Evolutionary conservation across 2,888 invertebrate species (phyloP).

Genomic region (Aproaerema taeniolella): DNA sequence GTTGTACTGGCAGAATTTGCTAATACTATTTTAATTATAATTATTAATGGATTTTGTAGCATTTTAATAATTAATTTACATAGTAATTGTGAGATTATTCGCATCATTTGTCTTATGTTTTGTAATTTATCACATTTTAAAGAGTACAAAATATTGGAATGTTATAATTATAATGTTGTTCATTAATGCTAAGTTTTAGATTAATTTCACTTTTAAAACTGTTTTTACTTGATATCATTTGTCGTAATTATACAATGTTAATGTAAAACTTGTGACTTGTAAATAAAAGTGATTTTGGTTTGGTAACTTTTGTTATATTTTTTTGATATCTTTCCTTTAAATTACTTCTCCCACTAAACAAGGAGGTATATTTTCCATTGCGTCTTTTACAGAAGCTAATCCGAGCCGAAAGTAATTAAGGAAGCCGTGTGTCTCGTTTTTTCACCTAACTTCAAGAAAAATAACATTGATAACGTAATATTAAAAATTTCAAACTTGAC

Average conservation of each 20-base stretch:
- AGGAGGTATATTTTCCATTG: not conserved
- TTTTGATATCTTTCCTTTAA: not conserved
- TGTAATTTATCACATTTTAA: constrained; percentile 76
- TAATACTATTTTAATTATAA: constrained; percentile 65
- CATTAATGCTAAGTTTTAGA: constrained; percentile 71
- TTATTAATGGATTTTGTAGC: constrained; percentile 72
- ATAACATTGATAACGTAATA: too few species aligned
- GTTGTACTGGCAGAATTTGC: constrained; percentile 58
- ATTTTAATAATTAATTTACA: constrained; percentile 72
- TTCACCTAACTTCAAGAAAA: too few species aligned
- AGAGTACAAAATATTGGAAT: constrained; percentile 77
- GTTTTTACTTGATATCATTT: constrained; percentile 64
- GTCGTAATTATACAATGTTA: constrained; percentile 68
- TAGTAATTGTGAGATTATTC: constrained; percentile 65
- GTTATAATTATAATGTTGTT: constrained; percentile 75
- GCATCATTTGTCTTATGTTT: constrained; percentile 60
- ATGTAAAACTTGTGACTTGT: constrained; percentile 61
- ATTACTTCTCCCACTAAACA: not conserved
- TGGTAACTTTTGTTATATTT: constrained; percentile 39
- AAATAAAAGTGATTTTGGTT: constrained; percentile 76
- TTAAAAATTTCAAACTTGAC: too few species aligned
- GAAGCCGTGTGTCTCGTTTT: too few species aligned
- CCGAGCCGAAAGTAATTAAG: too few species aligned
- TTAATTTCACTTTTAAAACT: constrained; percentile 66
- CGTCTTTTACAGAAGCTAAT: too few species aligned